Base-by-base conservation (phyloP, 2,888 invertebrate genomes). In the Melinaea menophilus region DNA sequence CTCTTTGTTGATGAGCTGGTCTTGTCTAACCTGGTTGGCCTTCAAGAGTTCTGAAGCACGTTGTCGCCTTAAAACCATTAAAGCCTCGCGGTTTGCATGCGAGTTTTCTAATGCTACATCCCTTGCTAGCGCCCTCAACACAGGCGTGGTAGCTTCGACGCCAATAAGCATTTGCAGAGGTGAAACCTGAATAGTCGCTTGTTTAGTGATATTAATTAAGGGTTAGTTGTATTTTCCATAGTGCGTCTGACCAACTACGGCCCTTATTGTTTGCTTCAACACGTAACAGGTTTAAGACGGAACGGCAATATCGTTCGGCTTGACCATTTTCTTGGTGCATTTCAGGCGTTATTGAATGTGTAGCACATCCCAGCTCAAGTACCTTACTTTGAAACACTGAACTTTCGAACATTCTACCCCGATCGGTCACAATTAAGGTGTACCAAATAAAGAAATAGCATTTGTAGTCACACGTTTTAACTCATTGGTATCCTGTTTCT, bases 101-200 rank as follows among this genome's bases (percentile, higher is more conserved):
- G 58, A 13, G 9, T 5, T 31, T n/a, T 65, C 63, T 1, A 66
- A 12, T 3, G 66, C 64, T 2, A 69, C 63, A 41, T 71, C 71
- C 1, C 69, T 66, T 2, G 69, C 58, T 1, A 71, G 59, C 0
- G 59, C 7, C 3, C 63, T 13, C 4, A 70, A 64, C 0, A 66
- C 55, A 7, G 67, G 69, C 0, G 66, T 71, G 0, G 64, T 55
- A 0, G 60, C 58, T 11, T 68, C 64, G 3, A 33, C 57, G 0
- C 66, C 68, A 2, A 64, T 41, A 4, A 41, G 45, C 4, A 41
- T n/a, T n/a, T n/a, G n/a, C n/a, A n/a, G n/a, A n/a, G n/a, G n/a
- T n/a, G n/a, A n/a, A n/a, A n/a, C n/a, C n/a, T n/a, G n/a, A n/a
- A n/a, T n/a, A n/a, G n/a, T n/a, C n/a, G n/a, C n/a, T n/a, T n/a